Evolutionary conservation across 2,113 vertebrate genomes (phyloP).

Genomic region (Meriones unguiculatus): DNA sequence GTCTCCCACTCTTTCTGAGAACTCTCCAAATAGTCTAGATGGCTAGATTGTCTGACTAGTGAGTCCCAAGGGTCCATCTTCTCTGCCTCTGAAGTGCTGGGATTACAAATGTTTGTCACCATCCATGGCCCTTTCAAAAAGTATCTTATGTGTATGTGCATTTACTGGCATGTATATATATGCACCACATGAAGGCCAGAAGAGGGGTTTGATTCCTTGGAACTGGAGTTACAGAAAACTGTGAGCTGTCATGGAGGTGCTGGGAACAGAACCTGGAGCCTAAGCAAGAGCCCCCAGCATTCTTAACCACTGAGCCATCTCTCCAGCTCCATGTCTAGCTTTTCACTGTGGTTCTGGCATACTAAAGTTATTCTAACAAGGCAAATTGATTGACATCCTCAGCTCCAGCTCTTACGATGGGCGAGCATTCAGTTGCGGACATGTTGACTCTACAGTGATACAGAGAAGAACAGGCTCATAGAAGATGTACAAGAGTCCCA

Average conservation of each 20-base stretch:
- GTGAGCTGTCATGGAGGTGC: not conserved
- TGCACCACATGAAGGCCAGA: not conserved
- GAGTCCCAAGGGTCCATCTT: not conserved
- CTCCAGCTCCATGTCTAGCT: not conserved
- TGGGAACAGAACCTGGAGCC: not conserved
- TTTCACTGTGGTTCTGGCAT: not conserved
- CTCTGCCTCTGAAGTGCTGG: not conserved
- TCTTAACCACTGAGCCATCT: not conserved
- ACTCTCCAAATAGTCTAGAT: not conserved
- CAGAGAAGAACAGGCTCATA: not conserved
- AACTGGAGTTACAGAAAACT: not conserved
- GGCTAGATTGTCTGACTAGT: not conserved
- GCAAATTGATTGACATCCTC: not conserved
- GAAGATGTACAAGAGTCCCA: not conserved
- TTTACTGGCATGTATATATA: not conserved
- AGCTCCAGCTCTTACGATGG: not conserved
- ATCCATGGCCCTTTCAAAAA: not conserved
- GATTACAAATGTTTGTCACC: not conserved
- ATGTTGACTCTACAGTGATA: not conserved
- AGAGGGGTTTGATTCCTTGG: not conserved
- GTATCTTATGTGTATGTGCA: not conserved
- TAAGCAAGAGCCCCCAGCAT: not conserved
- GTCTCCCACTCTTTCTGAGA: not conserved
- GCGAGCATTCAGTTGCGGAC: not conserved
- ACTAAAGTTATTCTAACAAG: not conserved